Evolutionary conservation across 1,140 invertebrate species (phyloP).

Genomic region (Cephus cinctus): DNA sequence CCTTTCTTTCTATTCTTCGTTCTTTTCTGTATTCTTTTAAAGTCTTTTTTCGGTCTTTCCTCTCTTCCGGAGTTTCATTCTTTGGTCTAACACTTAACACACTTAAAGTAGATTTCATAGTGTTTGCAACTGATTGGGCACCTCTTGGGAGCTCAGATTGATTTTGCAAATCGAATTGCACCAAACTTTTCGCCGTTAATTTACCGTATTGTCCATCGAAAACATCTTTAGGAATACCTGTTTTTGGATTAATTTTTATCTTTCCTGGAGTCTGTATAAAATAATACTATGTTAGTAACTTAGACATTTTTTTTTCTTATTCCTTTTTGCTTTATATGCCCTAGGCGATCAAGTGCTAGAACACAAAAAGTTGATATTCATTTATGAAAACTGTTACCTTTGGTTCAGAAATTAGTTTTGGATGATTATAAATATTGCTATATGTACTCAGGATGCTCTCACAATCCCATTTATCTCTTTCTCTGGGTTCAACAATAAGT

Average conservation of each 20-base stretch:
- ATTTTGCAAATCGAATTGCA: slow-evolving; percentile 63
- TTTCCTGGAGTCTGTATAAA: slow-evolving; percentile 53
- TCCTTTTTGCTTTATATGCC: too few species aligned
- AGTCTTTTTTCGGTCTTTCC: slow-evolving; percentile 74
- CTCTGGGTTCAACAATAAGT: slow-evolving; percentile 60
- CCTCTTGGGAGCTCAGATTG: slow-evolving; percentile 39
- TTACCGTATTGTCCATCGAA: slow-evolving; percentile 57
- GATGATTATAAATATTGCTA: slow-evolving; percentile 89
- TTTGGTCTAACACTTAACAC: slow-evolving; percentile 73
- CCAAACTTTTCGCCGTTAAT: slow-evolving; percentile 69
- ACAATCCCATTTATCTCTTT: slow-evolving; percentile 85
- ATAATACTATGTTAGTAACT: too few species aligned
- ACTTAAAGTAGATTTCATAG: slow-evolving; percentile 68
- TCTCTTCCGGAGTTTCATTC: slow-evolving; percentile 82
- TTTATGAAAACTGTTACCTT: slow-evolving; percentile 54
- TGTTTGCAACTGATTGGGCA: slow-evolving; percentile 62
- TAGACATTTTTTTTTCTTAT: too few species aligned
- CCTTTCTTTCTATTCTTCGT: slow-evolving; percentile 83
- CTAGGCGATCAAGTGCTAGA: too few species aligned
- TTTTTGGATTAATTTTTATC: slow-evolving; percentile 71
- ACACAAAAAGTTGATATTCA: too few species aligned
- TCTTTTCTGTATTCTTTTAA: slow-evolving; percentile 82
- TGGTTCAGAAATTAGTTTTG: slow-evolving; percentile 80
- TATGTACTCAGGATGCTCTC: slow-evolving; percentile 89
- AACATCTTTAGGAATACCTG: slow-evolving; percentile 71